Conservation (phyloP, 2,888 invertebrate species). For the Graphium colonna region DNA sequence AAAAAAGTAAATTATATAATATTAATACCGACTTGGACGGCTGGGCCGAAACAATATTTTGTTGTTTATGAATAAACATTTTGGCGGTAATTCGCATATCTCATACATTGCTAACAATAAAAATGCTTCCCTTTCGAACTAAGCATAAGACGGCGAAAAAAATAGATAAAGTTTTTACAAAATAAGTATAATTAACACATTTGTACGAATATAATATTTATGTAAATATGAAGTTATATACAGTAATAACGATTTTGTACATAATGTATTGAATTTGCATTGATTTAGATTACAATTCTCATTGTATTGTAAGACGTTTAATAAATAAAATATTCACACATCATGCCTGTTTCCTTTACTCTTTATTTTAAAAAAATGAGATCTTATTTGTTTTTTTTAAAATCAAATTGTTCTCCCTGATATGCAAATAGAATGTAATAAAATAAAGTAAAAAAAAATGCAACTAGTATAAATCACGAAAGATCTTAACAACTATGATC, state of each 20-base stretch:
- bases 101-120: background rate
- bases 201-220: background rate
- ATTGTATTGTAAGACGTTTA: slow-evolving; percentile 2
- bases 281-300: background rate
- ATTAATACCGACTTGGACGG: background rate
- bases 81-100: background rate
- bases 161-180: background rate
- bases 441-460: too few relatives aligned
- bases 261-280: background rate
- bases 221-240: background rate
- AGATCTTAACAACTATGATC: too few relatives aligned
- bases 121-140: background rate
- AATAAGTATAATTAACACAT: background rate
- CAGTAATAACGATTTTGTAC: slow-evolving; percentile 2
- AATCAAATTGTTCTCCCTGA: too few relatives aligned
- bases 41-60: slow-evolving; percentile 3
- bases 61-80: background rate
- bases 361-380: too few relatives aligned
- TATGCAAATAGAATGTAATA: too few relatives aligned
- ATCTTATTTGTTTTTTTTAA: too few relatives aligned
- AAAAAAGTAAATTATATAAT: background rate
- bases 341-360: too few relatives aligned
- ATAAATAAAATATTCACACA: slow-evolving; percentile 4
- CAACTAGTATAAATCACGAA: too few relatives aligned
- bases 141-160: background rate